Evolutionary conservation across 2,797 vertebrate genomes (phyloP).

Genomic region (Chelon auratus): DNA sequence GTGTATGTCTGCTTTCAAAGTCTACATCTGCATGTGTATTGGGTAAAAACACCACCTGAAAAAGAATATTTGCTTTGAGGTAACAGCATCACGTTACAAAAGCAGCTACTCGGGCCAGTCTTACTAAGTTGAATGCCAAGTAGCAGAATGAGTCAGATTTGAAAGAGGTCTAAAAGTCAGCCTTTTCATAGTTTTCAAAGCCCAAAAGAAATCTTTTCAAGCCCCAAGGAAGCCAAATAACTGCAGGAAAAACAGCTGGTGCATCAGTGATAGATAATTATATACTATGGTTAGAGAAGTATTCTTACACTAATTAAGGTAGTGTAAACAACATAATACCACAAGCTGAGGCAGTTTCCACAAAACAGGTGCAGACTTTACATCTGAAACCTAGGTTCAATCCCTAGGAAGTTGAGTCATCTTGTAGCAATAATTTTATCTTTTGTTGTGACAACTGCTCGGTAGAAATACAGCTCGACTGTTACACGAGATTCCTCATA

Average conservation of each 20-base stretch:
- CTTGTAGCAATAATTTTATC: neutral
- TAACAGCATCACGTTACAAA: conserved; percentile 56
- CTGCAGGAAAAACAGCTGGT: conserved; percentile 41
- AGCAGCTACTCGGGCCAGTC: conserved; percentile 36
- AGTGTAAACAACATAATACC: neutral
- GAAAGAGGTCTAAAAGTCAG: conserved; percentile 32
- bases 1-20: conserved; percentile 38
- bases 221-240: conserved; percentile 41
- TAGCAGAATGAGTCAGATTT: conserved; percentile 45
- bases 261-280: conserved; percentile 16
- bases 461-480: too few relatives aligned
- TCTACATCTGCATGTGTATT: conserved; percentile 51
- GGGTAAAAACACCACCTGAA: conserved; percentile 32
- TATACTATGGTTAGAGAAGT: neutral
- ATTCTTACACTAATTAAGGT: conserved; percentile 13
- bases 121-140: conserved; percentile 48
- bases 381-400: neutral
- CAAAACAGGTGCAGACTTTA: neutral
- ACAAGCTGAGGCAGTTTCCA: neutral
- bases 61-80: conserved; percentile 31
- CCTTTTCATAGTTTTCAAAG: conserved; percentile 36
- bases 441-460: neutral
- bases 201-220: conserved; percentile 10
- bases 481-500: neutral
- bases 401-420: neutral